These are phyloP conservation scores for Distichodus sexfasciatus DNA, from an alignment of 2,797 vertebrate species.

Conservation along the genomic window DNA sequence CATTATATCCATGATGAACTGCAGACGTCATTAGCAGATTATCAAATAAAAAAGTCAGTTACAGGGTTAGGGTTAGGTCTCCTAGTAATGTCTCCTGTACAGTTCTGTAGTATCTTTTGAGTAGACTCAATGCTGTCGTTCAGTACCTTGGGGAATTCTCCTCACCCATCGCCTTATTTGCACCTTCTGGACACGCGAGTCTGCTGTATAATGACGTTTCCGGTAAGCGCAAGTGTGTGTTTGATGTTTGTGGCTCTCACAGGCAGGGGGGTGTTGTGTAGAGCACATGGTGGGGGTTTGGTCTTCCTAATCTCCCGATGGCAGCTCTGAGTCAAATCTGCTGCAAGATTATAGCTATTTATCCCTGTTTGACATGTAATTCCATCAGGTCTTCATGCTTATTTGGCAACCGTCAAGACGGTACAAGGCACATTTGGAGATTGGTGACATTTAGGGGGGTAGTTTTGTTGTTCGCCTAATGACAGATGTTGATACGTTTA, in stretches of 20 bases:
- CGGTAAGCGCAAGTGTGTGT: no score
- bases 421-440: background rate
- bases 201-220: no score
- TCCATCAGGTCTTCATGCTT: background rate
- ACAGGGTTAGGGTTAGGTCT: no score
- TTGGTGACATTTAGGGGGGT: background rate
- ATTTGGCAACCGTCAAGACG: slow-evolving; percentile 16
- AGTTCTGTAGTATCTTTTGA: no score
- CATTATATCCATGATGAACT: no score
- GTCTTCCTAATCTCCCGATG: slow-evolving; percentile 5
- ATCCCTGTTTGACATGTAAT: slow-evolving; percentile 4
- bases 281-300: slow-evolving; percentile 11
- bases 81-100: no score
- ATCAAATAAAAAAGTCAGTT: no score
- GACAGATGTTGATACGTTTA: slow-evolving; percentile 4
- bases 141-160: no score
- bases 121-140: no score
- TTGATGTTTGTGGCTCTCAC: slow-evolving; percentile 32
- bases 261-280: background rate
- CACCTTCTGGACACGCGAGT: no score
- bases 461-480: slow-evolving; percentile 31
- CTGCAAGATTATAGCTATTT: slow-evolving; percentile 1
- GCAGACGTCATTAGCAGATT: no score
- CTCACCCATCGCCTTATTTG: no score
- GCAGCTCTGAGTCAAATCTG: slow-evolving; percentile 11